phyloP scores from a whole-genome alignment of 2,797 vertebrate genomes.

The Sorex maritimensis region DNA sequence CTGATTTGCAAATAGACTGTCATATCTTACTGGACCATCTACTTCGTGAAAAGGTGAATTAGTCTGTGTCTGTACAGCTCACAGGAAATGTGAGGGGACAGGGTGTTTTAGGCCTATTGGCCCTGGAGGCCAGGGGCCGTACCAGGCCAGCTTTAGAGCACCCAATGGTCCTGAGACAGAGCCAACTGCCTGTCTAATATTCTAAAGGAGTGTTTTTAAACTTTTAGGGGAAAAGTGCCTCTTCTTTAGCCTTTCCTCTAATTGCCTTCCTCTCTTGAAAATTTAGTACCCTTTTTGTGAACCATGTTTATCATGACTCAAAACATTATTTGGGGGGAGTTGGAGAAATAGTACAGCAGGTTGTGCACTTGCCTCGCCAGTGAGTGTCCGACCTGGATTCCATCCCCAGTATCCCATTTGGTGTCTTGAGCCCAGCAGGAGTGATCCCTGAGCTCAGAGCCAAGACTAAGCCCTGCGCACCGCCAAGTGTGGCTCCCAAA shows the following conservation, averaged over 20 bases:
- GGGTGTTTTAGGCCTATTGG: slow-evolving; percentile 49
- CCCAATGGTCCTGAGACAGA: not conserved
- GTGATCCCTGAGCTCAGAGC: too few relatives aligned
- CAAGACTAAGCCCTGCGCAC: too few relatives aligned
- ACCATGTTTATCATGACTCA: not conserved
- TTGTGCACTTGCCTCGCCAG: not conserved
- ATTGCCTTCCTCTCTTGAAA: not conserved
- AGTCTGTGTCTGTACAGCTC: slow-evolving; percentile 71
- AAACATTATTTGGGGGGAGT: not conserved
- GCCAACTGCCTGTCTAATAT: not conserved
- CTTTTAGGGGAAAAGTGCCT: not conserved
- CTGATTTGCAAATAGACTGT: slow-evolving; percentile 73
- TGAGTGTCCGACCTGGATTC: too few relatives aligned
- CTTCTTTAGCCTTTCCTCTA: slow-evolving; percentile 17
- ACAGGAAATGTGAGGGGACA: slow-evolving; percentile 74
- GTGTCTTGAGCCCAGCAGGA: too few relatives aligned
- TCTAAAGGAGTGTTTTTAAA: slow-evolving; percentile 20
- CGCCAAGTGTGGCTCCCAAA: too few relatives aligned
- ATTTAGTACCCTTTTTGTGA: not conserved
- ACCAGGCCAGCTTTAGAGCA: slow-evolving; percentile 65
- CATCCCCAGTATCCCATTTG: too few relatives aligned
- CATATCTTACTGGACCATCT: slow-evolving; percentile 87
- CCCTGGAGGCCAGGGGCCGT: slow-evolving; percentile 70
- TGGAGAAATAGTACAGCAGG: not conserved
- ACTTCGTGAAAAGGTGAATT: slow-evolving; percentile 75